A percentile compares a stretch with the other conserved stretches of the same genome.
phyloP scores from a whole-genome alignment of 2,797 vertebrate species.

The Hafferia zeledoni region DNA sequence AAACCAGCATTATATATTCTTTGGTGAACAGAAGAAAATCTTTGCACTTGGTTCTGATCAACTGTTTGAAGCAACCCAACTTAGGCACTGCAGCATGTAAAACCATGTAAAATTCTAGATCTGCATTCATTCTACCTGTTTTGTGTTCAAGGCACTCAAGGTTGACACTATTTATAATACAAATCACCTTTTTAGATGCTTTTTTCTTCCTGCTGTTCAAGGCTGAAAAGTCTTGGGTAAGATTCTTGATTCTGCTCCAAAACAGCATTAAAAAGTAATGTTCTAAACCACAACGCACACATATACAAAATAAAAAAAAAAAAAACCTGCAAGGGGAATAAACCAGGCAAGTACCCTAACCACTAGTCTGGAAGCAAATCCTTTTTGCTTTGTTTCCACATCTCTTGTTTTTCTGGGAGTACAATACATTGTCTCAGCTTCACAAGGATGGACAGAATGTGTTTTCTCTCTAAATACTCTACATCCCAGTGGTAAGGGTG shows the following conservation, averaged over 20 bases:
- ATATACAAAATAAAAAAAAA: not conserved
- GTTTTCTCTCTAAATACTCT: conserved; percentile 29
- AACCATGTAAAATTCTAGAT: not conserved
- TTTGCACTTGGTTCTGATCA: not conserved
- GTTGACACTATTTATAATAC: not conserved
- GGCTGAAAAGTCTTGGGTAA: not conserved
- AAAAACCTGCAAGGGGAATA: not conserved
- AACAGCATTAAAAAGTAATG: not conserved
- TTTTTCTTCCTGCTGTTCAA: not conserved
- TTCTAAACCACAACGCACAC: not conserved
- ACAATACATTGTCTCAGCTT: not conserved
- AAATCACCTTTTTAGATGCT: not conserved
- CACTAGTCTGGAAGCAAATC: not conserved
- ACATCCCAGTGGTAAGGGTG: not conserved
- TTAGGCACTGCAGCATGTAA: not conserved
- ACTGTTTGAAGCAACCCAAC: not conserved
- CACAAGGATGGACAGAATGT: not conserved
- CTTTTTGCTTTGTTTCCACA: not conserved
- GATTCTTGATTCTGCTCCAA: not conserved
- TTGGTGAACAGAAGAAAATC: not conserved
- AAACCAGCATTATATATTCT: not conserved
- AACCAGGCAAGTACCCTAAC: not conserved
- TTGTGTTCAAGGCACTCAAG: not conserved
- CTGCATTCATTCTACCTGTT: not conserved
- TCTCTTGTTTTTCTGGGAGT: not conserved